Evolutionary conservation across 2,113 vertebrate genomes (phyloP), one percentile per base, ranked within the genome.

Genomic region (Chaetodon trifascialis): DNA sequence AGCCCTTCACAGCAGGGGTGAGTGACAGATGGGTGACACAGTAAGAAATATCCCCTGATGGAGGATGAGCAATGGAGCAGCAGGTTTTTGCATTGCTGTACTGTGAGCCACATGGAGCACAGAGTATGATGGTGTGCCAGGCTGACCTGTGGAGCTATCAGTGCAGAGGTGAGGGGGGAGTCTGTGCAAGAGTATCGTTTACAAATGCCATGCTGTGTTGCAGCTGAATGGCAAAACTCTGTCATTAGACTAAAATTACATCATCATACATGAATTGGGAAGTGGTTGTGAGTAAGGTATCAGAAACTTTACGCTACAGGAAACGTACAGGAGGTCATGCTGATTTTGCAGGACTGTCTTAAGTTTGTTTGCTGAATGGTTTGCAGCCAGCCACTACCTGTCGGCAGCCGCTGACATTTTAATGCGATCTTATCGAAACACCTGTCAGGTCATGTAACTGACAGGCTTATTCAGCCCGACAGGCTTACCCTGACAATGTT

Each of bases 31-130:
- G 68, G 36, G 25, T 16, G 25, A 34, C 52, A 42, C 51, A 25
- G 52, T 47, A 65, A 75, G 55, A 66, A 34, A 54, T 36, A 47
- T 21, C 62, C 74, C 51, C 21, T 38, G 38, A 73, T 65, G 40
- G 58, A 84, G 67, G 16, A 52, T 36, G 25, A 36, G 21, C 36
- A 11, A 36, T n/a, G 14, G 46, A n/a, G 34, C 52, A 11, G 2
- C 51, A 23, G 47, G 10, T 38, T 54, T 52, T 15, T 36, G 11
- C 55, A 52, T 14, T 38, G 47, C 64, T 58, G 55, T n/a, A 23
- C n/a, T 10, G n/a, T 46, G 63, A 46, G 12, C 5, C 1, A 5
- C 60, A 40, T n/a, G 7, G 21, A n/a, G 38, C 42, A 16, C 14
- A 47, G 4, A 47, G 23, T 4, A 25, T 23, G 15, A 21, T 44